Percentiles rank a stretch among this genome's conserved stretches.
These are phyloP conservation scores for Zygaena filipendulae DNA, from an alignment of 2,888 invertebrate species.

Conservation along the genomic window DNA sequence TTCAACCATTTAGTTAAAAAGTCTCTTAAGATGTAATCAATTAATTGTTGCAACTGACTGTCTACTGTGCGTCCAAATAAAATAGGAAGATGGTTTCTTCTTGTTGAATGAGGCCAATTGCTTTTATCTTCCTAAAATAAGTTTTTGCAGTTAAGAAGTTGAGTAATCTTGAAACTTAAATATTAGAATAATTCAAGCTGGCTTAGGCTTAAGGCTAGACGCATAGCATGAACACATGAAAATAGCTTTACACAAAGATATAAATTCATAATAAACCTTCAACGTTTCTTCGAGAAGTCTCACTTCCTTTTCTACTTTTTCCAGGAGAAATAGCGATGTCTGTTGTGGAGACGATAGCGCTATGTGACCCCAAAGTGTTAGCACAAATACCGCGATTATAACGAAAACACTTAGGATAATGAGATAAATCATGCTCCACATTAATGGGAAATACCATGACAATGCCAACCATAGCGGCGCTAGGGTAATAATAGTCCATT, in stretches of 20 bases:
- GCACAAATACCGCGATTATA: conserved; percentile 32
- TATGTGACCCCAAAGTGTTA: conserved; percentile 71
- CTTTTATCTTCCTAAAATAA: conserved; percentile 42
- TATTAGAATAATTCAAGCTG: too few species aligned
- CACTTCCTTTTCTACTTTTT: conserved; percentile 70
- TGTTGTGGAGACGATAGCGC: conserved; percentile 73
- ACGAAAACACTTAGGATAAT: conserved; percentile 33
- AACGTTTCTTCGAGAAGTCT: conserved; percentile 70
- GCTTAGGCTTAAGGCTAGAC: too few species aligned
- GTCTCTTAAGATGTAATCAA: conserved; percentile 83
- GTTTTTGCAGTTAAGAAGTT: background rate
- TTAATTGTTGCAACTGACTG: conserved; percentile 81
- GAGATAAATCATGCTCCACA: conserved; percentile 40
- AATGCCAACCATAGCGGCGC: conserved; percentile 33
- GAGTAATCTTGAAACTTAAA: too few species aligned
- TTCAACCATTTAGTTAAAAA: conserved; percentile 82
- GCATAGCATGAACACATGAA: background rate
- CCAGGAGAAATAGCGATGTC: conserved; percentile 66
- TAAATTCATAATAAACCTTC: conserved; percentile 50
- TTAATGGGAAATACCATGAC: conserved; percentile 39
- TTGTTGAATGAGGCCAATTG: conserved; percentile 42
- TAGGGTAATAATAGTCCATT: conserved; percentile 32
- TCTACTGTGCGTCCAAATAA: conserved; percentile 87
- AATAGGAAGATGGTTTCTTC: conserved; percentile 74
- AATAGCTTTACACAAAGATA: too few species aligned